These are phyloP conservation scores for Cepaea hortensis DNA, from an alignment of 2,888 invertebrate genomes.

Conservation along the genomic window DNA sequence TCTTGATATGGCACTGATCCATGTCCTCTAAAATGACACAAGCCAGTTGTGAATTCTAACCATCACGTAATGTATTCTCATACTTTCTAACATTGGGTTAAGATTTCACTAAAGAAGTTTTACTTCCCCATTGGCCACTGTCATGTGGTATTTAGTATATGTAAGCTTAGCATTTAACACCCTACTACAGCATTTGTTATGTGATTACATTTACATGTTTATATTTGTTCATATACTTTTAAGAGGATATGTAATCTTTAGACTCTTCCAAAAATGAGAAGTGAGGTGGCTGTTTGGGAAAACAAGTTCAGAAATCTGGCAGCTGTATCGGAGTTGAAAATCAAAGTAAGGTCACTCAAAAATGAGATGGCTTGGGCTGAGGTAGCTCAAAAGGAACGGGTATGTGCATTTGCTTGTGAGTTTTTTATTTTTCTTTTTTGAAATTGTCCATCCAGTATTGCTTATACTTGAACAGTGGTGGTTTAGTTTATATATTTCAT, in stretches of 20 bases:
- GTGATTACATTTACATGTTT: neutral
- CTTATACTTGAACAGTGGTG: too few relatives aligned
- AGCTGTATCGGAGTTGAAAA: constrained; percentile 79
- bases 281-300: constrained; percentile 78
- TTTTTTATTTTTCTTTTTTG: neutral
- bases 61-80: too few relatives aligned
- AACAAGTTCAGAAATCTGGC: constrained; percentile 80
- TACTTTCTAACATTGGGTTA: too few relatives aligned
- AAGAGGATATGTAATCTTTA: constrained; percentile 52
- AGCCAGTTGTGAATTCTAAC: too few relatives aligned
- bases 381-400: constrained; percentile 75
- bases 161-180: too few relatives aligned
- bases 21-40: too few relatives aligned
- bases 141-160: too few relatives aligned
- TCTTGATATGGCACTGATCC: too few relatives aligned
- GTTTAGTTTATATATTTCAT: too few relatives aligned
- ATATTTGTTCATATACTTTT: neutral
- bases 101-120: too few relatives aligned
- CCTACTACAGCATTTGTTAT: neutral
- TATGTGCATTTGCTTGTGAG: constrained; percentile 42
- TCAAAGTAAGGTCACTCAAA: constrained; percentile 78
- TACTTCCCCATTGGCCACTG: too few relatives aligned
- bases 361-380: constrained; percentile 81
- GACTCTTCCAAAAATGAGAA: constrained; percentile 71
- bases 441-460: neutral